Evolutionary conservation across 2,797 vertebrate genomes (phyloP), one percentile per base, ranked within the genome.

Genomic region (Sebastes hopkinsi): DNA sequence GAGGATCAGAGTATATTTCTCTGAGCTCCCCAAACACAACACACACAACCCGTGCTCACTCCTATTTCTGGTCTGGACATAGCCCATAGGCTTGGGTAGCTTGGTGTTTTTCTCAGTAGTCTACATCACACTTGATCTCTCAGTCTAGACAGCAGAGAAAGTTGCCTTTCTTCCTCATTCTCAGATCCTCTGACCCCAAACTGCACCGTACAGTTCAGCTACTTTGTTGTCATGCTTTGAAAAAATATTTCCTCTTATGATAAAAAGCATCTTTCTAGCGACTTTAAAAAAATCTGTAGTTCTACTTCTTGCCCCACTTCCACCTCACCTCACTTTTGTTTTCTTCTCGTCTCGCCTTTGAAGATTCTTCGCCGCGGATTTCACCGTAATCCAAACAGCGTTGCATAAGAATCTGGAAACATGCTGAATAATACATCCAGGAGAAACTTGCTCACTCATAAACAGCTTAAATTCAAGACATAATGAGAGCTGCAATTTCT

Each of bases 371-470:
- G 1, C 12, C 3, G 8, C n/a, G 60, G 27, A 55, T 65, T 67
- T 61, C 6, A 32, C 6, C 0, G 1, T 30, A 30, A 77, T 42
- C 22, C 22, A 22, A 20, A 75, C 66, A 25, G 11, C 16, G 13
- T 61, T 71, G 8, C 18, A 29, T 70, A 22, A 70, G 12, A 58
- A 55, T 18, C 6, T 29, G 0, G 0, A 38, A 58, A 20, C 32
- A 52, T 50, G 22, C 29, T 38, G 62, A 79, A 79, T 67, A 36
- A 67, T 73, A 20, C 71, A 46, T 68, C 2, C 32, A 58, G 58
- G 30, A 13, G n/a, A 38, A 56, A 29, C 34, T 13, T 29, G 13
- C 22, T 20, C 38, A 29, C 22, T 61, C 22, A 42, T 30, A 23
- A 80, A 56, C n/a, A 61, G 32, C 29, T 42, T 67, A 8, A 16